Evolutionary conservation across 2,797 vertebrate species (phyloP).

Genomic region (Leptoclinus maculatus): DNA sequence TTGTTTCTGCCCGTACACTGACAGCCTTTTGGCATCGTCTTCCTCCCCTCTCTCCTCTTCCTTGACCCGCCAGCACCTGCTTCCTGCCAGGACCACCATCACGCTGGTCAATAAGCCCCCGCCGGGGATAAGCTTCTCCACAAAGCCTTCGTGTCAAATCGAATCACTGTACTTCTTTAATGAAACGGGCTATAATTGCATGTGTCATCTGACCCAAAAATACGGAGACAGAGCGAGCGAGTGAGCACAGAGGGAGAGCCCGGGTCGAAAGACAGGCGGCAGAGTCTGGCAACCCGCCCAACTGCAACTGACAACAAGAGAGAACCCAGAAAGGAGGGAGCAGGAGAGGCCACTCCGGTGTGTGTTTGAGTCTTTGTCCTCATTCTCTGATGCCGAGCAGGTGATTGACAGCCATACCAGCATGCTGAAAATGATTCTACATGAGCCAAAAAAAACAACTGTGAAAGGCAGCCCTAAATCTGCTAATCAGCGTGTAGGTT

Average conservation of each 20-base stretch:
- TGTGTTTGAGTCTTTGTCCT: constrained; percentile 41
- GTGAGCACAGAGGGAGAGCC: constrained; percentile 68
- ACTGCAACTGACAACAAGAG: constrained; percentile 69
- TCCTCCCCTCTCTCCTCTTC: constrained; percentile 9
- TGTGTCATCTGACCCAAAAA: constrained; percentile 75
- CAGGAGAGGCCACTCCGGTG: constrained; percentile 9
- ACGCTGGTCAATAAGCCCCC: constrained; percentile 41
- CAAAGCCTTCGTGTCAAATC: constrained; percentile 66
- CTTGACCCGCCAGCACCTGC: constrained; percentile 47
- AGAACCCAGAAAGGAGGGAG: constrained; percentile 36
- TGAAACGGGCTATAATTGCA: constrained; percentile 72
- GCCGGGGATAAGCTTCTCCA: constrained; percentile 50
- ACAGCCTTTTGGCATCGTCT: background rate
- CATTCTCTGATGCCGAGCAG: constrained; percentile 40
- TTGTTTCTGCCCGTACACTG: background rate
- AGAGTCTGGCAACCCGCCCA: constrained; percentile 70
- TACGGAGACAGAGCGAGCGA: constrained; percentile 57
- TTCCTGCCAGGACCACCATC: constrained; percentile 59
- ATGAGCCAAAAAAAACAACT: constrained; percentile 48
- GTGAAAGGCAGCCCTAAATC: constrained; percentile 49
- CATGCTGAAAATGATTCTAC: constrained; percentile 46
- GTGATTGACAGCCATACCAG: constrained; percentile 39
- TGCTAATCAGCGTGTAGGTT: constrained; percentile 72
- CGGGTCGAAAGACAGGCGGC: constrained; percentile 66
- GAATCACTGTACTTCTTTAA: constrained; percentile 71